Evolutionary conservation across 1,140 invertebrate genomes (phyloP).

Genomic region (Bombus confusus): DNA sequence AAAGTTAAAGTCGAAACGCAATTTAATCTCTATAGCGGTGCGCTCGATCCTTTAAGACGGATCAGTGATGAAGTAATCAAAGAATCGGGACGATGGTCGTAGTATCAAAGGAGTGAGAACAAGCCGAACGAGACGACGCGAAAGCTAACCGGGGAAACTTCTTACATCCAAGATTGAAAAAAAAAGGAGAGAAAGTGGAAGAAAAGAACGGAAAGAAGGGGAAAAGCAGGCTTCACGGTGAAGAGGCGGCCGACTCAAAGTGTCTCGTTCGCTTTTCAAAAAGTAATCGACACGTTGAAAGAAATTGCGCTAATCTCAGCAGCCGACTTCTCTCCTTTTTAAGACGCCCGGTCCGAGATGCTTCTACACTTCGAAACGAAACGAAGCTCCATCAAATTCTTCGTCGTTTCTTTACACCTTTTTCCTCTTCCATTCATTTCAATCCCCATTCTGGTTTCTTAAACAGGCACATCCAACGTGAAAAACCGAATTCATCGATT

Average conservation of each 20-base stretch:
- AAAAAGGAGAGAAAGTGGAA: not conserved
- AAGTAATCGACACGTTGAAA: conserved; percentile 48
- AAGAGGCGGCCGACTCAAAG: conserved; percentile 43
- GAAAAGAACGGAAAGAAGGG: not conserved
- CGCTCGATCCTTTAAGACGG: not conserved
- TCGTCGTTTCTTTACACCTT: conserved; percentile 4
- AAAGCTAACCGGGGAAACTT: not conserved
- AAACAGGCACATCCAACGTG: not conserved
- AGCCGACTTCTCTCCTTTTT: conserved; percentile 16
- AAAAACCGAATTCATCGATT: not conserved
- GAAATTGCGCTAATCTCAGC: conserved; percentile 45
- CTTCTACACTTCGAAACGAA: not conserved
- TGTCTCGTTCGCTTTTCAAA: conserved; percentile 50
- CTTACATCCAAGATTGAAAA: conserved; percentile 16
- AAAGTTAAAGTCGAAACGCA: not conserved
- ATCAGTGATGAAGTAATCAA: conserved; percentile 22
- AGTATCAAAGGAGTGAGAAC: conserved; percentile 26
- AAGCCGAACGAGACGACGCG: conserved; percentile 13
- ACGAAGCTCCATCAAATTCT: conserved; percentile 2
- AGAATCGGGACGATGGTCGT: conserved; percentile 1
- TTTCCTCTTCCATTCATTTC: no score
- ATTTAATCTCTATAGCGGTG: not conserved
- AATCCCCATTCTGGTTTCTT: not conserved
- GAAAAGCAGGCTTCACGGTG: not conserved
- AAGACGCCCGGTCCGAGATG: not conserved